A percentile compares a stretch with the other conserved stretches of the same genome.
phyloP scores from a whole-genome alignment of 2,888 invertebrate genomes.

The Strigamia transsilvanica region DNA sequence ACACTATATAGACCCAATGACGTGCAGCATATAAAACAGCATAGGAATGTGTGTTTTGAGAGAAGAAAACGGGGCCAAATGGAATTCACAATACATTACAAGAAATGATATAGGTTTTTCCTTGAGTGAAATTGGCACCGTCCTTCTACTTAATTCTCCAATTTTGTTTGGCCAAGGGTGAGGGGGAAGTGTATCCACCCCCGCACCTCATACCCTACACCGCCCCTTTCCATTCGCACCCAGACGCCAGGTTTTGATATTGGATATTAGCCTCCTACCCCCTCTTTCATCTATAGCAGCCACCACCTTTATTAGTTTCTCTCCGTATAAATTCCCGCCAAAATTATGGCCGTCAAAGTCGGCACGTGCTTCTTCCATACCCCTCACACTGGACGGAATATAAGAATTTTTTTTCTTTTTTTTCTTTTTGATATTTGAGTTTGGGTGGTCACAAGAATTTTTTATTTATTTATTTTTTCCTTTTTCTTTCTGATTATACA shows the following conservation, averaged over 20 bases:
- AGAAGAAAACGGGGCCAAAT: slow-evolving; percentile 14
- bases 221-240: slow-evolving; percentile 10
- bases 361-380: slow-evolving; percentile 20
- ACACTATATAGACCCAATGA: slow-evolving; percentile 11
- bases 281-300: slow-evolving; percentile 20
- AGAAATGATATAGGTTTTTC: slow-evolving; percentile 15
- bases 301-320: slow-evolving; percentile 20
- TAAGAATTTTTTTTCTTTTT: background rate
- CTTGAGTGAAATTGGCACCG: slow-evolving; percentile 20
- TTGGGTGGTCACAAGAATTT: background rate
- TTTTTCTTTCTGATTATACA: slow-evolving; percentile 15
- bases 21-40: slow-evolving; percentile 20
- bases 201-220: background rate
- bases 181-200: slow-evolving; percentile 15
- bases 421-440: background rate
- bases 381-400: slow-evolving; percentile 20
- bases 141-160: slow-evolving; percentile 20
- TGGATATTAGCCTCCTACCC: slow-evolving; percentile 20
- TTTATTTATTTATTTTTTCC: slow-evolving; percentile 1
- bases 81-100: slow-evolving; percentile 20
- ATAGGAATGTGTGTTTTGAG: slow-evolving; percentile 20
- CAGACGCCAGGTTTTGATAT: slow-evolving; percentile 20
- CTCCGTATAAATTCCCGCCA: slow-evolving; percentile 20
- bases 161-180: slow-evolving; percentile 10
- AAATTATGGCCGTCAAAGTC: slow-evolving; percentile 20